Base-by-base conservation (phyloP, 2,113 vertebrate species). In the Malurus alboscapulatus region DNA sequence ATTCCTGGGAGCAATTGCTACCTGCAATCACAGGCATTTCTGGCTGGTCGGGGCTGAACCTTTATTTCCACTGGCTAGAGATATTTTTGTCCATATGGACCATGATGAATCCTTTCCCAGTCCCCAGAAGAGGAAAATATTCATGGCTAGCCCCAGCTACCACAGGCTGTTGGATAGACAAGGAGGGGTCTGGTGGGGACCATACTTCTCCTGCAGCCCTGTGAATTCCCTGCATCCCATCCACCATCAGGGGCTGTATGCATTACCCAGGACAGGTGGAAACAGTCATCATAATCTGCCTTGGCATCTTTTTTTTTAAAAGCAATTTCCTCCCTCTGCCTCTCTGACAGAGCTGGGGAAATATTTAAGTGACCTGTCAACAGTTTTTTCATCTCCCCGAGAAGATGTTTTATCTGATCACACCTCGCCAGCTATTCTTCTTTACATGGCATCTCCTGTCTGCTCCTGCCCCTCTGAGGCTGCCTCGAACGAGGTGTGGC, bases 281-380 rank as follows among this genome's bases (percentile, higher is more conserved):
- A 94, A 84, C 76, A 95, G 85, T 75, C 93, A 77, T 81, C 94
- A 93, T 72, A 91, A 96, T 96, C 93, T 84, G 72, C 92, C 55
- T 88, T 78, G 80, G 91, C 92, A 94, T 90, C 81, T 74, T 79
- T 87, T 94, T 38, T 84, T 75, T 79, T 32, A 58, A 92, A 95
- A 95, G 93, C 94, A 95, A 96, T 96, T 96, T 97, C 95, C 92
- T 96, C 72, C 78, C 55, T 87, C 80, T 95, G 87, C 87, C 68
- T 96, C 92, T 92, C 77, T 84, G 94, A 90, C 87, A 92, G 85
- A 91, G 76, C 77, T 65, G 66, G 89, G 81, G 81, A 96, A 94
- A 96, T 94, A 94, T 94, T 95, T 94, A 95, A 95, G 93, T 94
- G 96, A 96, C 93, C 94, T 88, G 72, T 97, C 93, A 94, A 90